These are phyloP conservation scores for Illadopsis cleaveri DNA, from an alignment of 2,113 vertebrate species.

Conservation along the genomic window DNA sequence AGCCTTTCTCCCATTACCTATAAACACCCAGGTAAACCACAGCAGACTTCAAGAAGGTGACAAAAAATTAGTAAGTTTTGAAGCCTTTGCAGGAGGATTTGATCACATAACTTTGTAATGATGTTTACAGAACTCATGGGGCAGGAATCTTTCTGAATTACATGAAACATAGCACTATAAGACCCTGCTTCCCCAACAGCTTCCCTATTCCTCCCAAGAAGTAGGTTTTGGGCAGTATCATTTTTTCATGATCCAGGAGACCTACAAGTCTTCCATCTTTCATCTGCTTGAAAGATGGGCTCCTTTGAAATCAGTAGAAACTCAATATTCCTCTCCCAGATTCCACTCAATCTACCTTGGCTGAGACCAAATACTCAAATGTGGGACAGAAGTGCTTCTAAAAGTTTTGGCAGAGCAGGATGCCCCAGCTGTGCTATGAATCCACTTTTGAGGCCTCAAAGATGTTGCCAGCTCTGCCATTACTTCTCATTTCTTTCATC, in stretches of 20 bases:
- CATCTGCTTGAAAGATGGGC: not conserved
- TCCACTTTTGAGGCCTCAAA: not conserved
- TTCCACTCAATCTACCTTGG: not conserved
- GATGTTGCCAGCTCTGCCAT: not conserved
- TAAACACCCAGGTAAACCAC: not conserved
- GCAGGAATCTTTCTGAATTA: not conserved
- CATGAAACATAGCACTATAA: rapidly evolving
- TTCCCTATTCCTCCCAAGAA: not conserved
- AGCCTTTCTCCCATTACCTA: not conserved
- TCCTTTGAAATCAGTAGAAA: not conserved
- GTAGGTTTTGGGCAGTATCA: rapidly evolving
- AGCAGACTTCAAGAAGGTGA: not conserved
- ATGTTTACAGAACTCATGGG: not conserved
- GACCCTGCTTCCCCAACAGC: not conserved
- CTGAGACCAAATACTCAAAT: not conserved
- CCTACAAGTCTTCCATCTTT: not conserved
- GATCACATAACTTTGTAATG: not conserved
- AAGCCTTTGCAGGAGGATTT: not conserved
- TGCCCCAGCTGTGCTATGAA: not conserved
- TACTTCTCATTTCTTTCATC: not conserved
- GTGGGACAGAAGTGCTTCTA: not conserved
- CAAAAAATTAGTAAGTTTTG: not conserved
- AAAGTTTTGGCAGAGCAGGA: not conserved
- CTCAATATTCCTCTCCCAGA: not conserved
- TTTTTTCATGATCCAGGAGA: not conserved